phyloP scores from a whole-genome alignment of 2,888 invertebrate species.

The Terebella lapidaria region DNA sequence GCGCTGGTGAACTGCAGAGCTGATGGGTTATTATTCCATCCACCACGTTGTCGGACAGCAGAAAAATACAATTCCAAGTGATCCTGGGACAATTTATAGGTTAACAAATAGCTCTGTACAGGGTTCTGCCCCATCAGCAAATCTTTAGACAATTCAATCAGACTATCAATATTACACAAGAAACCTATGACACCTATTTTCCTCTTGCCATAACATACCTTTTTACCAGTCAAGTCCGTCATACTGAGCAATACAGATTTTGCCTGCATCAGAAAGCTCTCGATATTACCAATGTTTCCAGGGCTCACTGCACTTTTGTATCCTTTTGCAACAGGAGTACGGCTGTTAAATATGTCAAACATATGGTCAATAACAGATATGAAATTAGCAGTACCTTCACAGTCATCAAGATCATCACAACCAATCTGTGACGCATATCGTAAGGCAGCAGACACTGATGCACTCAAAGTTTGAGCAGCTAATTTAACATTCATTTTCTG shows the following conservation, averaged over 20 bases:
- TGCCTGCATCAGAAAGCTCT: not conserved
- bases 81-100: slow-evolving; percentile 7
- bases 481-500: not conserved
- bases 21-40: no score
- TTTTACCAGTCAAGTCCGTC: not conserved
- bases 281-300: not conserved
- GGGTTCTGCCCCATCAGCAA: not conserved
- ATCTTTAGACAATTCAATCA: not conserved
- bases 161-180: slow-evolving; percentile 2
- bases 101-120: not conserved
- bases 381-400: not conserved
- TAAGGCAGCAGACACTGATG: not conserved
- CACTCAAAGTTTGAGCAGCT: slow-evolving; percentile 4
- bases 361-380: no score
- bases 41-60: not conserved
- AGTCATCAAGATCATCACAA: not conserved
- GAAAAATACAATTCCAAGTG: slow-evolving; percentile 5
- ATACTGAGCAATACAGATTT: not conserved
- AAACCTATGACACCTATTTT: slow-evolving; percentile 2
- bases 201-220: not conserved
- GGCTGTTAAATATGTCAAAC: no score
- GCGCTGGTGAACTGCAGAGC: no score
- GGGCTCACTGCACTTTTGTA: not conserved
- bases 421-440: not conserved
- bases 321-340: not conserved